Base-by-base conservation (phyloP, 1,140 invertebrate genomes). In the Zaprionus inermis region DNA sequence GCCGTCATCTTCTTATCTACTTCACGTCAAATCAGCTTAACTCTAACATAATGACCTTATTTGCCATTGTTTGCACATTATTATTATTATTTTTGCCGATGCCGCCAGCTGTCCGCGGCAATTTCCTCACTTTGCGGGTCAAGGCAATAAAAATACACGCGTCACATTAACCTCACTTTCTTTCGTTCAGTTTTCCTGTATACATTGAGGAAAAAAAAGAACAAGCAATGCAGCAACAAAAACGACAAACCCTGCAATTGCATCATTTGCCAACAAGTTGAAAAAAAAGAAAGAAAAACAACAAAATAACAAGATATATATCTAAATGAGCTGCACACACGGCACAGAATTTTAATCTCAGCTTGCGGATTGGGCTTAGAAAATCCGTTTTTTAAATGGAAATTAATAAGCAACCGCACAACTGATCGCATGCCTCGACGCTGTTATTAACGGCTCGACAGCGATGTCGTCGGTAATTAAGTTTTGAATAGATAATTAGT, bases 31-130 rank as follows among this genome's bases (percentile, higher is more conserved):
- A 88, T 84, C 85, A 59, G 80, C 84, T 89, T 88, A 90, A 88
- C 49, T 84, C 71, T 71, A 72, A 75, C 83, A 80, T 88, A 88
- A 88, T 88, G 74, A 88, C 84, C 84, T 89, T 90, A 88, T 88
- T 89, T 81, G 79, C 80, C 77, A 89, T 82, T 80, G 84, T 89
- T 72, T 88, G 84, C 77, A 89, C 74, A 84, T 88, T 88, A 89
- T 88, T 88, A 89, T 88, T 88, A 88, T 82, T 82, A 77, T 80
- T 74, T 78, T 81, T 60, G 81, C 66, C 66, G 73, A 63, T 77
- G 63, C 71, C 77, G 58, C 44, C 44, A 56, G 54, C 34, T 55
- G 58, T 60, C 71, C 56, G 46, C 68, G 55, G 60, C 64, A 82
- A 88, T 86, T 89, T 86, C 83, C 76, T 73, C 76, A 77, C 74